Conservation (phyloP, 1,140 invertebrate species). For the Laodelphax striatellus region DNA sequence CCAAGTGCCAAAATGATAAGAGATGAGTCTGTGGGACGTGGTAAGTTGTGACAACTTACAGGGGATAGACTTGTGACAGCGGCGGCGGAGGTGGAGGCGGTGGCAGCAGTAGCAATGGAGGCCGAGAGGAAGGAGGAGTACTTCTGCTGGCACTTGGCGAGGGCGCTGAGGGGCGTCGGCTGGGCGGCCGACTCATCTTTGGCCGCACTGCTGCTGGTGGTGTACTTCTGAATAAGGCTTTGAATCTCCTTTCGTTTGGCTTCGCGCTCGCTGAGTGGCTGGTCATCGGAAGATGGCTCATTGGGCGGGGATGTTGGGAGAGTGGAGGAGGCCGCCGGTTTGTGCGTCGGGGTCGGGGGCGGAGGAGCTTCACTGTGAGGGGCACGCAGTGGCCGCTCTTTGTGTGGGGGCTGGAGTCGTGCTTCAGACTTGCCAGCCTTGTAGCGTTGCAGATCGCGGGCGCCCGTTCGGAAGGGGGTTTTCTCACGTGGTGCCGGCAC, state of each 20-base stretch:
- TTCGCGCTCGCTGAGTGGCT: slow-evolving; percentile 48
- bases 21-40: too few relatives aligned
- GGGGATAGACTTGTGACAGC: background rate
- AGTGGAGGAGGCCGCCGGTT: background rate
- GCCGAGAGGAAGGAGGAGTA: slow-evolving; percentile 21
- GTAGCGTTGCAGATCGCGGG: background rate
- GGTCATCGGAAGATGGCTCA: background rate
- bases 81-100: background rate
- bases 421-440: background rate
- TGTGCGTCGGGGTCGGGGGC: background rate
- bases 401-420: slow-evolving; percentile 18
- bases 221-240: slow-evolving; percentile 63
- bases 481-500: slow-evolving; percentile 33
- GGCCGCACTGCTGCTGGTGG: slow-evolving; percentile 46
- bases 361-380: background rate
- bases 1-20: background rate
- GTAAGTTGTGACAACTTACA: slow-evolving; percentile 9
- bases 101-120: background rate
- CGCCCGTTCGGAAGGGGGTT: slow-evolving; percentile 38
- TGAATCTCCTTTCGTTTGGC: slow-evolving; percentile 68
- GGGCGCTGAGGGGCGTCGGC: slow-evolving; percentile 9
- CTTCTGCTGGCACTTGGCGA: slow-evolving; percentile 26
- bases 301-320: background rate
- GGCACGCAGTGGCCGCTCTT: slow-evolving; percentile 16
- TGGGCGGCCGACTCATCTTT: slow-evolving; percentile 4